Evolutionary conservation across 2,888 invertebrate species (phyloP).

Genomic region (Drosophila nigricruria): DNA sequence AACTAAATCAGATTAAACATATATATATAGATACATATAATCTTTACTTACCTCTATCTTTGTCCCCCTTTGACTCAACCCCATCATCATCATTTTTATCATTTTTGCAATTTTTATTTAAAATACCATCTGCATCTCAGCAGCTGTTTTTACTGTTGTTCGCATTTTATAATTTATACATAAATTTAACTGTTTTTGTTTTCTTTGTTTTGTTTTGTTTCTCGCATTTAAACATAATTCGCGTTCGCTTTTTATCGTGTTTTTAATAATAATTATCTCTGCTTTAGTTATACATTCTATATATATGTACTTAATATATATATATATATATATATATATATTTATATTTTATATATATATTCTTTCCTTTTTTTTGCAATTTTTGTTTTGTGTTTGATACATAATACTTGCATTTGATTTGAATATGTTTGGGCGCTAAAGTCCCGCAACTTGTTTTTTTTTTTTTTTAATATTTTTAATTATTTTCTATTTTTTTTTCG

Average conservation of each 20-base stretch:
- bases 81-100: too few relatives aligned
- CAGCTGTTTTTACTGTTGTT: constrained; percentile 20
- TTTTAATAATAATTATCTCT: constrained; percentile 36
- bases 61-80: too few relatives aligned
- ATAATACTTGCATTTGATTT: constrained; percentile 62
- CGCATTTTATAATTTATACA: constrained; percentile 47
- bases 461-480: constrained; percentile 1
- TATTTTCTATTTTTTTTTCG: neutral
- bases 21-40: too few relatives aligned
- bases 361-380: constrained; percentile 18
- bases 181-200: constrained; percentile 53
- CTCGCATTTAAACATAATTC: constrained; percentile 48
- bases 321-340: constrained; percentile 5
- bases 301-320: constrained; percentile 28
- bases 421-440: constrained; percentile 24
- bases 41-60: too few relatives aligned
- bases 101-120: constrained; percentile 57
- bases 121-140: constrained; percentile 53
- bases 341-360: constrained; percentile 3
- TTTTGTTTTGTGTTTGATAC: constrained; percentile 45
- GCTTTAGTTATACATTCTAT: constrained; percentile 30
- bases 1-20: too few relatives aligned
- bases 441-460: constrained; percentile 12
- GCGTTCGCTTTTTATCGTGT: constrained; percentile 44
- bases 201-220: neutral